phyloP scores from a whole-genome alignment of 2,888 invertebrate species.

The Noctua janthe region DNA sequence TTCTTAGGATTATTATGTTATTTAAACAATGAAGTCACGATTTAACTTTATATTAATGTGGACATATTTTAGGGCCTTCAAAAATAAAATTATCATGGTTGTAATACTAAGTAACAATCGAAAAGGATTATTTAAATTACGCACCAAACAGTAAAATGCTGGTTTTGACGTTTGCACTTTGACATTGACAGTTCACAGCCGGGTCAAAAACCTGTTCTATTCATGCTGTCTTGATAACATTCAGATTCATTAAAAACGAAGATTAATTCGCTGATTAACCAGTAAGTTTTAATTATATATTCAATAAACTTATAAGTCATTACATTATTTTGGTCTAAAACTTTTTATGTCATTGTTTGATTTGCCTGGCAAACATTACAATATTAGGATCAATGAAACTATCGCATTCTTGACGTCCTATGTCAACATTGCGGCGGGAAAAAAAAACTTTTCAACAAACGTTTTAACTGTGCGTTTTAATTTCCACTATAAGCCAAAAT shows the following conservation, averaged over 20 bases:
- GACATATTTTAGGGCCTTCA: conserved; percentile 3
- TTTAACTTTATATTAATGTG: conserved; percentile 15
- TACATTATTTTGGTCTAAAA: background rate
- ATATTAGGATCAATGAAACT: background rate
- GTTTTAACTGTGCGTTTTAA: background rate
- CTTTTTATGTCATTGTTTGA: background rate
- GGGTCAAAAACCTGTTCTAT: background rate
- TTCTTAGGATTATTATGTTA: conserved; percentile 13
- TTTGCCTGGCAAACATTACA: background rate
- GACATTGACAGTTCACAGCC: conserved; percentile 18
- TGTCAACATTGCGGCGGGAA: conserved; percentile 44
- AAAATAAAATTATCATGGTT: conserved; percentile 38
- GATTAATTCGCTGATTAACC: too few species aligned
- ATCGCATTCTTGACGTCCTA: background rate
- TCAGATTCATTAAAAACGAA: fast-evolving
- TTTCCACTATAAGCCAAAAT: background rate
- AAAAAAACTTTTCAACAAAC: conserved; percentile 2
- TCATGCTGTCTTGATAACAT: background rate
- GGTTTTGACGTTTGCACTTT: conserved; percentile 38
- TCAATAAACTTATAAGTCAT: background rate
- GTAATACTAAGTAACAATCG: background rate
- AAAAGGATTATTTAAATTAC: conserved; percentile 52
- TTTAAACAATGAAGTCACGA: conserved; percentile 21
- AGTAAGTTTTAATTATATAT: too few species aligned
- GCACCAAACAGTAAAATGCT: conserved; percentile 37